phyloP scores from a whole-genome alignment of 2,888 invertebrate genomes.

The Lasioglossum leucozonium region DNA sequence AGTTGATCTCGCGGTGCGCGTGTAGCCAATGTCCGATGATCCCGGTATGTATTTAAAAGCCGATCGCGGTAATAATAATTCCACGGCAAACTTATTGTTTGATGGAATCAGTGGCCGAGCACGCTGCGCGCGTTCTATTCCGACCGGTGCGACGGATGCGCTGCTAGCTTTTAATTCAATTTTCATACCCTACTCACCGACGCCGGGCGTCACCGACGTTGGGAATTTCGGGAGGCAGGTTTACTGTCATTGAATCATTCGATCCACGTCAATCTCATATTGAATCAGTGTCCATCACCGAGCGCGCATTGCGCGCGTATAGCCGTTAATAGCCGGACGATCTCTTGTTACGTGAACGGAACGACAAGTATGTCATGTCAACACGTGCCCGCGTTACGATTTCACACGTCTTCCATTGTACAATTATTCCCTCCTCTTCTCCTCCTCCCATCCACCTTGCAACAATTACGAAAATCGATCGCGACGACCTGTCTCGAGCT shows the following conservation, averaged over 20 bases:
- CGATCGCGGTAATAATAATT: slow-evolving; percentile 10
- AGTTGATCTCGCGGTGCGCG: neutral
- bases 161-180: slow-evolving; percentile 60
- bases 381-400: slow-evolving; percentile 58
- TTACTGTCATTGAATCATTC: slow-evolving; percentile 73
- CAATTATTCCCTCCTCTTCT: slow-evolving; percentile 31
- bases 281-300: slow-evolving; percentile 73
- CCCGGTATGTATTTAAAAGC: neutral
- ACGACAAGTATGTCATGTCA: slow-evolving; percentile 71
- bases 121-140: neutral
- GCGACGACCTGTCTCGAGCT: no score
- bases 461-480: slow-evolving; percentile 37
- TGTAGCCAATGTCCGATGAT: neutral
- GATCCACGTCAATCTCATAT: slow-evolving; percentile 72
- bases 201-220: slow-evolving; percentile 45
- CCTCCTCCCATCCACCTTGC: neutral
- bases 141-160: neutral
- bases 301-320: slow-evolving; percentile 59
- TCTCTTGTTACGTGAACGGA: slow-evolving; percentile 70
- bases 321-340: slow-evolving; percentile 70
- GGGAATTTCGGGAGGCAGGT: slow-evolving; percentile 61
- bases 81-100: neutral
- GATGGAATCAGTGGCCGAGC: slow-evolving; percentile 15
- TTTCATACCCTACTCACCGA: slow-evolving; percentile 48
- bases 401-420: slow-evolving; percentile 57